Conservation (phyloP, 2,888 invertebrate genomes). For the Esperia sulphurella region DNA sequence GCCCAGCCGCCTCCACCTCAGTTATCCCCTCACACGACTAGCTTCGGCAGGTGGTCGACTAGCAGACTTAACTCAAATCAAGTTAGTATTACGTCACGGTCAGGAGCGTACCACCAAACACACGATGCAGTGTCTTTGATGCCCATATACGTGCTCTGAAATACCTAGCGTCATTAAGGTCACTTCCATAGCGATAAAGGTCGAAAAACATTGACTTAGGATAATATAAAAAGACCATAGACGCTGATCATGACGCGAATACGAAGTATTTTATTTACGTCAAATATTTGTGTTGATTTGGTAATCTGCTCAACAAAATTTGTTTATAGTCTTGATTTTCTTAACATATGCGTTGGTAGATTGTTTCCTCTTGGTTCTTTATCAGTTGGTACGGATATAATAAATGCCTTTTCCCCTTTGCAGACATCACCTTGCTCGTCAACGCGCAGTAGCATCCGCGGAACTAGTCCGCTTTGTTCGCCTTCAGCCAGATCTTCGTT, state of each 20-base stretch:
- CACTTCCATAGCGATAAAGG: too few relatives aligned
- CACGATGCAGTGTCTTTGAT: too few relatives aligned
- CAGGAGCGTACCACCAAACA: too few relatives aligned
- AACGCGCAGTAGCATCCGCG: slow-evolving; percentile 84
- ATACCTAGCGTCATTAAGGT: too few relatives aligned
- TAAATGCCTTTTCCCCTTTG: neutral
- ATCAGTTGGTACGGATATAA: neutral
- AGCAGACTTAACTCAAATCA: slow-evolving; percentile 86
- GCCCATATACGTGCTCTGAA: too few relatives aligned
- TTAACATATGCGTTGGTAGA: neutral
- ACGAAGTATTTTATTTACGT: too few relatives aligned
- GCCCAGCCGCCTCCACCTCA: slow-evolving; percentile 80
- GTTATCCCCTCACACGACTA: slow-evolving; percentile 70
- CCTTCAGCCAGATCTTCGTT: slow-evolving; percentile 85
- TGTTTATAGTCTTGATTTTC: too few relatives aligned
- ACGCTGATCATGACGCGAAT: too few relatives aligned
- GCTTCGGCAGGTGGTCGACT: slow-evolving; percentile 86
- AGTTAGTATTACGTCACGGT: slow-evolving; percentile 29
- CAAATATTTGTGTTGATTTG: too few relatives aligned
- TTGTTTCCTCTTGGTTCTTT: neutral
- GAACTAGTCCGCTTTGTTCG: slow-evolving; percentile 83
- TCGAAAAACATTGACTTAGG: too few relatives aligned
- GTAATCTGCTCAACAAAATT: too few relatives aligned
- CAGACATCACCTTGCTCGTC: slow-evolving; percentile 87
- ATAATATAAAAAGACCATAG: too few relatives aligned